Percentiles rank a stretch among this genome's conserved stretches.
Conservation (phyloP, 2,888 invertebrate species). For the Plusia festucae region DNA sequence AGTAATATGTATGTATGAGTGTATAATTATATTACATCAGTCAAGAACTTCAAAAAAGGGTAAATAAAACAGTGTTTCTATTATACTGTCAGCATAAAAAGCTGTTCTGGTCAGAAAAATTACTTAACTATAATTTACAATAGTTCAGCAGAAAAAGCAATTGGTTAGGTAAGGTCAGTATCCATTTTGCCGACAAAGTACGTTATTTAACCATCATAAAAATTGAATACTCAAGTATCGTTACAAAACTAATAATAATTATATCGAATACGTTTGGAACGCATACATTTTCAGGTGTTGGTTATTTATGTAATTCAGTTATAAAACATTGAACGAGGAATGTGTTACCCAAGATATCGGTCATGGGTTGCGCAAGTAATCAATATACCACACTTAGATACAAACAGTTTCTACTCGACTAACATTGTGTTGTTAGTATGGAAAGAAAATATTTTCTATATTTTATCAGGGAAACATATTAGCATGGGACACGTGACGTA, state of each 20-base stretch:
- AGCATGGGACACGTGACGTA: no score
- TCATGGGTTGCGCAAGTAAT: slow-evolving; percentile 70
- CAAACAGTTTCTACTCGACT: slow-evolving; percentile 3
- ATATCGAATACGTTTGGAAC: slow-evolving; percentile 41
- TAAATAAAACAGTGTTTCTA: no score
- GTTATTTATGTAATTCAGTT: slow-evolving; percentile 62
- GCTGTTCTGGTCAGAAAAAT: background rate
- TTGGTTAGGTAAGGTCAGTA: slow-evolving; percentile 1
- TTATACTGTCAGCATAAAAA: background rate
- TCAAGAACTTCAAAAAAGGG: no score
- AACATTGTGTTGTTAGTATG: no score
- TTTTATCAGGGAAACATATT: background rate
- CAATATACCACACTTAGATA: slow-evolving; percentile 46
- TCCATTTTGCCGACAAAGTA: background rate
- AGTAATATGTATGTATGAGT: no score
- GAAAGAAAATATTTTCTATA: background rate
- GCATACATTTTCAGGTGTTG: slow-evolving; percentile 40
- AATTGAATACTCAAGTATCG: slow-evolving; percentile 1
- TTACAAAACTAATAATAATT: slow-evolving; percentile 24
- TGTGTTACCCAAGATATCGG: slow-evolving; percentile 75
- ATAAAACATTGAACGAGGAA: slow-evolving; percentile 69
- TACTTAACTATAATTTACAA: background rate
- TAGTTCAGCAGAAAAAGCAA: background rate
- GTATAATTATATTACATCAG: no score
- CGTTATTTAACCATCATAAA: background rate